Evolutionary conservation across 2,113 vertebrate species (phyloP), one percentile per base, ranked within the genome.

Genomic region (Chloropsis hardwickii): DNA sequence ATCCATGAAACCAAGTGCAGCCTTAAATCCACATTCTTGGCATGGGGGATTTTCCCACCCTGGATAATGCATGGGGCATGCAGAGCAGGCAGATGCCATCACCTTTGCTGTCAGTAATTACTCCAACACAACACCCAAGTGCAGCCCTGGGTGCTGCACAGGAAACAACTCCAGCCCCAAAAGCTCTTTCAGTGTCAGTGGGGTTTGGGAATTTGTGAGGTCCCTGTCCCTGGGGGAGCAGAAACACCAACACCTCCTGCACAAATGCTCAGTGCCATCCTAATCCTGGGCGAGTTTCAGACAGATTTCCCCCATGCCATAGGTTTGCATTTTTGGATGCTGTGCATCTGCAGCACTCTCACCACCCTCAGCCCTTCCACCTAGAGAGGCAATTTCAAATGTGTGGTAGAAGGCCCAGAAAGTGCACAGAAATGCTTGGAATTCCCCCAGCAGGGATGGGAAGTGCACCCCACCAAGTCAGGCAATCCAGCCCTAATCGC

Each of bases 221-320:
- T 51, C 5, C 16, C 37, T 31, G 27, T 35, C 47, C 28, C 7
- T 17, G 23, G 23, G 47, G 29, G 5, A 90, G 8, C 10, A 40
- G 61, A 24, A 82, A 45, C 54, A 42, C 1, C 2, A 64, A 25
- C 3, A 7, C 14, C 33, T 77, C 73, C 29, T 40, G 57, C 39
- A 50, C 40, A 47, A 64, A 60, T 6, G 12, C 45, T 60, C 65
- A 12, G 40, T 14, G 40, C 20, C n/a, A 25, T 3, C 33, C 35
- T 60, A 54, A 69, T 8, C 18, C 69, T 0, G 0, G 12, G 48
- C 0, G 0, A 69, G 24, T 6, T 50, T 58, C 33, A 4, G 51
- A 48, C 1, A 14, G 33, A 25, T 12, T 27, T n/a, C 37, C 14
- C 31, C 6, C 14, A 24, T 2, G 5, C 28, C 18, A 9, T 2